A percentile compares a stretch with the other conserved stretches of the same genome.
These are phyloP conservation scores for Bradypus variegatus DNA, from an alignment of 2,797 vertebrate genomes.

Conservation along the genomic window DNA sequence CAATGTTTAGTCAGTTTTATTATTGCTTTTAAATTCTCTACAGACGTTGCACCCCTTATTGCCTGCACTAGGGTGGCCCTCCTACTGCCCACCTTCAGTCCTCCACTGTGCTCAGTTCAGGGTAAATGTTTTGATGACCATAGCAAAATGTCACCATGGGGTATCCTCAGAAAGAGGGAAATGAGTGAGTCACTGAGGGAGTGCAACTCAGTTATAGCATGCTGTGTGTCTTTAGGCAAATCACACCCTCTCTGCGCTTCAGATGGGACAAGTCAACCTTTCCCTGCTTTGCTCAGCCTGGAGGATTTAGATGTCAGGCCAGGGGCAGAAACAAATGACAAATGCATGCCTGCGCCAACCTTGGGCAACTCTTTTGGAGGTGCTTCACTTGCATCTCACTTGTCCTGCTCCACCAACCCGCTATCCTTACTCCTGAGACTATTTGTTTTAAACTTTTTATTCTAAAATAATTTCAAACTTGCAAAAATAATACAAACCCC, in stretches of 20 bases:
- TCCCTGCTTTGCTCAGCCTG: background rate
- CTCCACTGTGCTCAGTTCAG: background rate
- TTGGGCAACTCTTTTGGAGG: background rate
- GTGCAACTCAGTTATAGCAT: background rate
- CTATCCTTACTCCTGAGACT: background rate
- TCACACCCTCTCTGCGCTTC: background rate
- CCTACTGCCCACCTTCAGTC: background rate
- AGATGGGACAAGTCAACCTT: background rate
- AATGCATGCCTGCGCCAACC: background rate
- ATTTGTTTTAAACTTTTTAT: too few species aligned
- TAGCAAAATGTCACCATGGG: background rate
- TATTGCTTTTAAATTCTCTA: background rate
- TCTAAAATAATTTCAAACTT: too few species aligned
- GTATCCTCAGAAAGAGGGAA: background rate
- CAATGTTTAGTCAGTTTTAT: background rate
- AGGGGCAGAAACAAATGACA: background rate
- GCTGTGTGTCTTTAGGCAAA: background rate
- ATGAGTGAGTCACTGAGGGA: background rate
- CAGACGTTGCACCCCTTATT: background rate
- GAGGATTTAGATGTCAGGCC: background rate
- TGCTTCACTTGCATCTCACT: background rate
- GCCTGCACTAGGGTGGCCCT: too few species aligned
- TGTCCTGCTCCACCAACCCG: background rate
- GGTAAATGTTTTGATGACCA: background rate
- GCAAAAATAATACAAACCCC: too few species aligned